Evolutionary conservation across 2,888 invertebrate species (phyloP).

Genomic region (Penaeus monodon): DNA sequence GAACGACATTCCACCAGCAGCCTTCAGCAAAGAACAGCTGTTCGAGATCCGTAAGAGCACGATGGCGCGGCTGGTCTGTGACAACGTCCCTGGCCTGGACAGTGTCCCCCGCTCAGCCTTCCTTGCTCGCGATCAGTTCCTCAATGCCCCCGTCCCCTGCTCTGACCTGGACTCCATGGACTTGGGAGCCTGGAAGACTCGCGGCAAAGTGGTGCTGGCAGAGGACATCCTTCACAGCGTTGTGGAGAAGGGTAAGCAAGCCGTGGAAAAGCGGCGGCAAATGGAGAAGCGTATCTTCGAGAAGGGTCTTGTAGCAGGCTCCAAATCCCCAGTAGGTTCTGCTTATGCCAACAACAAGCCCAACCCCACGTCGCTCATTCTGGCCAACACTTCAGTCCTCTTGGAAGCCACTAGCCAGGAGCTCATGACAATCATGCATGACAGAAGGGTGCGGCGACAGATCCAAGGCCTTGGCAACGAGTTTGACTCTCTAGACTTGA

Average conservation of each 20-base stretch:
- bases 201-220: slow-evolving; percentile 57
- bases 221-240: slow-evolving; percentile 62
- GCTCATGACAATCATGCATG: slow-evolving; percentile 73
- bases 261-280: slow-evolving; percentile 58
- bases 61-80: slow-evolving; percentile 66
- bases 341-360: slow-evolving; percentile 93
- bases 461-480: slow-evolving; percentile 48
- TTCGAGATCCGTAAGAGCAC: slow-evolving; percentile 66
- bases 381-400: slow-evolving; percentile 88
- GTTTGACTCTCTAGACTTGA: slow-evolving; percentile 57
- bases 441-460: slow-evolving; percentile 57
- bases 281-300: slow-evolving; percentile 62
- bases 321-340: slow-evolving; percentile 86
- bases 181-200: slow-evolving; percentile 80
- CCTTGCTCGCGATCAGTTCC: slow-evolving; percentile 65
- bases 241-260: slow-evolving; percentile 63
- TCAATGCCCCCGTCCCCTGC: slow-evolving; percentile 81
- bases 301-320: slow-evolving; percentile 83
- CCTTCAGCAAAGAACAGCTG: slow-evolving; percentile 68
- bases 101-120: slow-evolving; percentile 65
- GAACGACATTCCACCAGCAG: slow-evolving; percentile 69
- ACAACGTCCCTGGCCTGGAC: slow-evolving; percentile 66
- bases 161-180: slow-evolving; percentile 80
- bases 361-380: slow-evolving; percentile 83
- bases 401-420: slow-evolving; percentile 90